Percentiles rank a stretch among this genome's conserved stretches.
Conservation (phyloP, 2,797 vertebrate genomes). For the Dipus sagitta region DNA sequence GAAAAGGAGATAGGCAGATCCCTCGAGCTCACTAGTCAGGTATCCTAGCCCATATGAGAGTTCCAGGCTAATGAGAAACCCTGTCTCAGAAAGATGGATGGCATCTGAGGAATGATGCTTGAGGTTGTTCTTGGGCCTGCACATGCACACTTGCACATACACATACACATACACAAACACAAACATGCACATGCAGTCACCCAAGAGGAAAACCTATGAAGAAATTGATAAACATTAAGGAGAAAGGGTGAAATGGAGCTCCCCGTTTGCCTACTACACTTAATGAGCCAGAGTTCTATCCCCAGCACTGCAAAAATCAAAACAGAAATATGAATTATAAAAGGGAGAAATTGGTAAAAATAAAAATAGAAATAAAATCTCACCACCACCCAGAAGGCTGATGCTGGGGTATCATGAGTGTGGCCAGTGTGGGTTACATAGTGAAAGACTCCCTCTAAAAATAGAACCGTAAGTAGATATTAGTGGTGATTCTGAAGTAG, state of each 20-base stretch:
- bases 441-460: background rate
- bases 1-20: too few relatives aligned
- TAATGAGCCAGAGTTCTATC: background rate
- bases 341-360: background rate
- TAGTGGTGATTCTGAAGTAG: background rate
- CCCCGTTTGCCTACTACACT: background rate
- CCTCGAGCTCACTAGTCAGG: too few relatives aligned
- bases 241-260: background rate
- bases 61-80: too few relatives aligned
- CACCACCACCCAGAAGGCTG: background rate
- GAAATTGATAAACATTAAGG: background rate
- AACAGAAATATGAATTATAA: background rate
- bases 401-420: too few relatives aligned
- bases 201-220: background rate
- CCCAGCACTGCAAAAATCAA: background rate
- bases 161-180: too few relatives aligned
- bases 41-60: too few relatives aligned
- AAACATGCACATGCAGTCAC: too few relatives aligned
- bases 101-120: too few relatives aligned
- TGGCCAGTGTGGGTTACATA: background rate
- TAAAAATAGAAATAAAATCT: background rate
- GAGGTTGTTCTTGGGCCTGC: background rate
- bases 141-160: background rate
- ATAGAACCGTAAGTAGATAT: background rate
- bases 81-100: too few relatives aligned